phyloP scores from a whole-genome alignment of 2,797 vertebrate species.

The Brachyalestes nurse region DNA sequence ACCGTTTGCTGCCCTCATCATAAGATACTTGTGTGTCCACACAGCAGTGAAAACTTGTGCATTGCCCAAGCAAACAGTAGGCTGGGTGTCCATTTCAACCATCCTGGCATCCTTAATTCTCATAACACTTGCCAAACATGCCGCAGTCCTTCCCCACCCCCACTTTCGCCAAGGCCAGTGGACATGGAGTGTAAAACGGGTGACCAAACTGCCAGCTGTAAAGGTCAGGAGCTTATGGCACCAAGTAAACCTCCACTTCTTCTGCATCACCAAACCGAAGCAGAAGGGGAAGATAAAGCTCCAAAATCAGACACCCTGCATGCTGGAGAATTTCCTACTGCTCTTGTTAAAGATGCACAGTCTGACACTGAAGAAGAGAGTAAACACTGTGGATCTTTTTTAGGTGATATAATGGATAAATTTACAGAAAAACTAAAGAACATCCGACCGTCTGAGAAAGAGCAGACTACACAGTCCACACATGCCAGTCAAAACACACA shows the following conservation, averaged over 20 bases:
- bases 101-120: conserved; percentile 66
- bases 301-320: background rate
- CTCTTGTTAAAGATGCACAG: background rate
- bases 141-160: conserved; percentile 87
- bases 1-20: conserved; percentile 75
- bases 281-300: conserved; percentile 42
- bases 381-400: background rate
- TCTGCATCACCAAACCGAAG: conserved; percentile 79
- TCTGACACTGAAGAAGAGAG: background rate
- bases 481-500: conserved; percentile 70
- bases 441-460: conserved; percentile 82
- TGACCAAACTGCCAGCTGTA: conserved; percentile 69
- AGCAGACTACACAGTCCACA: conserved; percentile 70
- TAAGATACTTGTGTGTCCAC: conserved; percentile 72
- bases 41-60: conserved; percentile 63
- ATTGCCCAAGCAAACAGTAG: conserved; percentile 49
- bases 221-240: conserved; percentile 69
- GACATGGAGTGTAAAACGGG: conserved; percentile 78
- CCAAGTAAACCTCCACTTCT: conserved; percentile 82
- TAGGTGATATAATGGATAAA: conserved; percentile 83
- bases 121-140: conserved; percentile 75
- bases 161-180: conserved; percentile 85
- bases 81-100: conserved; percentile 57
- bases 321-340: background rate
- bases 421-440: conserved; percentile 91